These are phyloP conservation scores for Uloborus diversus DNA, from an alignment of 1,140 invertebrate species.

Conservation along the genomic window DNA sequence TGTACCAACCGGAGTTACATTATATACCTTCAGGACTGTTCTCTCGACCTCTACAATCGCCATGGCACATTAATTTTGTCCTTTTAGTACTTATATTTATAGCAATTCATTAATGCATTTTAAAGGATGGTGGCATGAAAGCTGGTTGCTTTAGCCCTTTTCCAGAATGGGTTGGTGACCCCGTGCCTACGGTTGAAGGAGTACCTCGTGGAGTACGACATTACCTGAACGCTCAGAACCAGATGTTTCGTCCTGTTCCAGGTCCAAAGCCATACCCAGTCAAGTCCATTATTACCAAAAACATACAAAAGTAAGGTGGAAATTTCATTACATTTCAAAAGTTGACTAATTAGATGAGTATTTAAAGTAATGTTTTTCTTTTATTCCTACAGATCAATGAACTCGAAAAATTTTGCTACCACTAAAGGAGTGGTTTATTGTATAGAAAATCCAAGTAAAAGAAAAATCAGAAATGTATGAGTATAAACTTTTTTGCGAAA, in stretches of 20 bases:
- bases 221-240: conserved; percentile 5
- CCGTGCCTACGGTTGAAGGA: not conserved
- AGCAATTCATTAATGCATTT: not conserved
- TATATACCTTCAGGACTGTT: too few relatives aligned
- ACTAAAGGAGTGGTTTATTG: conserved; percentile 36
- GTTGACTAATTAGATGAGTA: not conserved
- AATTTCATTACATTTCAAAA: not conserved
- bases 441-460: too few relatives aligned
- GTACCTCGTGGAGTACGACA: not conserved
- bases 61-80: too few relatives aligned
- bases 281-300: conserved; percentile 28
- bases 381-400: conserved; percentile 10
- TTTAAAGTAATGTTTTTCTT: not conserved
- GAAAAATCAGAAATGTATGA: too few relatives aligned
- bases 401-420: not conserved
- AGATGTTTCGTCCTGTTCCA: conserved; percentile 33
- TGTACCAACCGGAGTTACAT: too few relatives aligned
- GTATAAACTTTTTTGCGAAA: too few relatives aligned
- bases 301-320: conserved; percentile 29
- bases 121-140: conserved; percentile 51
- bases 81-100: too few relatives aligned
- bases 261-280: conserved; percentile 28
- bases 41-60: too few relatives aligned
- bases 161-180: conserved; percentile 4
- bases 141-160: conserved; percentile 28